A percentile compares a stretch with the other conserved stretches of the same genome.
Conservation (phyloP, 2,888 invertebrate species). For the Acanthacorydalis orientalis region DNA sequence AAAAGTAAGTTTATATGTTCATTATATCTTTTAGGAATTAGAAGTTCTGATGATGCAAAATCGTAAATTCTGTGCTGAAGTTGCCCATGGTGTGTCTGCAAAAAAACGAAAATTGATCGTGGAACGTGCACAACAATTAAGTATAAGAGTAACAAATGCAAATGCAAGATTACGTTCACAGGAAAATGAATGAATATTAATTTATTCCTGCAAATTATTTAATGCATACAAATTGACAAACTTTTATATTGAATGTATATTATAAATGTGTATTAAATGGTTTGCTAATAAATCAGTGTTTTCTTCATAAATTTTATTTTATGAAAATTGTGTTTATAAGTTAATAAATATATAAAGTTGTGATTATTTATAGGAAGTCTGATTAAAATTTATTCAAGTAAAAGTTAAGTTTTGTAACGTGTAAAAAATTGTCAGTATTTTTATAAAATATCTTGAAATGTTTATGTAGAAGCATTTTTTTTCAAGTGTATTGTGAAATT, state of each 20-base stretch:
- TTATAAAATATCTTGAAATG: too few species aligned
- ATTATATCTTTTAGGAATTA: constrained; percentile 50
- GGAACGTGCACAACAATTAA: constrained; percentile 89
- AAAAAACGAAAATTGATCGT: constrained; percentile 94
- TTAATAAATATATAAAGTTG: too few species aligned
- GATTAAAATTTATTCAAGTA: too few species aligned
- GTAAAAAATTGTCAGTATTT: too few species aligned
- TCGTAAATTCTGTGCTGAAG: constrained; percentile 92
- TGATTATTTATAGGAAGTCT: too few species aligned
- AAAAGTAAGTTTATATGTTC: not conserved
- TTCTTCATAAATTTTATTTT: too few species aligned
- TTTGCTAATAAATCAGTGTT: not conserved
- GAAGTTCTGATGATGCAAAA: constrained; percentile 99
- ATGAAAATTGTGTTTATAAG: too few species aligned
- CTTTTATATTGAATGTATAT: not conserved
- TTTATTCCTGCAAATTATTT: constrained; percentile 6
- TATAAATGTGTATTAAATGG: not conserved
- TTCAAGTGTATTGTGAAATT: too few species aligned
- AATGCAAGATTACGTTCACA: constrained; percentile 93
- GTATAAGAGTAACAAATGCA: constrained; percentile 90
- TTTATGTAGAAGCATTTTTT: too few species aligned
- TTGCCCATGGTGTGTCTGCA: constrained; percentile 94
- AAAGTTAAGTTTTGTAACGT: too few species aligned
- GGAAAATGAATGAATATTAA: constrained; percentile 79
- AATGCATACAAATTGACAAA: not conserved